Evolutionary conservation across 2,797 vertebrate species (phyloP).

Genomic region (Merluccius polli): DNA sequence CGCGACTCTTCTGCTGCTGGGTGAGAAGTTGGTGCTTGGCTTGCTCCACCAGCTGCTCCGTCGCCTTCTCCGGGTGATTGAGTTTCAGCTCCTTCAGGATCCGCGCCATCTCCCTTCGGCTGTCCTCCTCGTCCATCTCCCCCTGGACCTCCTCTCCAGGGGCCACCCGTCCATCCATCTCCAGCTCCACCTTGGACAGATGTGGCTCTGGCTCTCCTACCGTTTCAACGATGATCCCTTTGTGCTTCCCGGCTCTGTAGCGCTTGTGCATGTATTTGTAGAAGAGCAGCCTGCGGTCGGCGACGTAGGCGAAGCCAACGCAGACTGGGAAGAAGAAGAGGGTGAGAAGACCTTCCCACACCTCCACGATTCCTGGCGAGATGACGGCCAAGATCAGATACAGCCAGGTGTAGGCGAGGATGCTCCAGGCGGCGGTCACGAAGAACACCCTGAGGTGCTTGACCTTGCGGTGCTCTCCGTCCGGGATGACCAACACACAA

Average conservation of each 20-base stretch:
- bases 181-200: slow-evolving; percentile 82
- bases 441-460: slow-evolving; percentile 96
- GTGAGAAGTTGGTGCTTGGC: slow-evolving; percentile 89
- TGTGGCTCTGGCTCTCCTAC: slow-evolving; percentile 87
- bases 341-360: slow-evolving; percentile 96
- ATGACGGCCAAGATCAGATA: slow-evolving; percentile 92
- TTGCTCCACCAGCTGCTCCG: slow-evolving; percentile 87
- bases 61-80: slow-evolving; percentile 90
- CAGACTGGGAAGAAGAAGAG: slow-evolving; percentile 95
- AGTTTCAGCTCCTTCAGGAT: slow-evolving; percentile 93
- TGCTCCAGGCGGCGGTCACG: slow-evolving; percentile 92
- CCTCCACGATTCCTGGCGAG: slow-evolving; percentile 88
- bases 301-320: slow-evolving; percentile 89
- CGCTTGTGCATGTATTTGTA: slow-evolving; percentile 94
- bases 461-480: slow-evolving; percentile 88
- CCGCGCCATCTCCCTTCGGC: slow-evolving; percentile 82
- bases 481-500: slow-evolving; percentile 92
- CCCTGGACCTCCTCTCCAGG: slow-evolving; percentile 76
- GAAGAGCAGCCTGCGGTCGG: slow-evolving; percentile 91
- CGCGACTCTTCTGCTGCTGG: slow-evolving; percentile 89
- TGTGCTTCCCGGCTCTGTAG: slow-evolving; percentile 86
- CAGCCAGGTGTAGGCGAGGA: slow-evolving; percentile 96
- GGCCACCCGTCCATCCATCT: slow-evolving; percentile 78
- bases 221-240: slow-evolving; percentile 91
- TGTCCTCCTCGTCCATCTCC: slow-evolving; percentile 84